phyloP scores from a whole-genome alignment of 2,797 vertebrate species.

The Falco rusticolus region DNA sequence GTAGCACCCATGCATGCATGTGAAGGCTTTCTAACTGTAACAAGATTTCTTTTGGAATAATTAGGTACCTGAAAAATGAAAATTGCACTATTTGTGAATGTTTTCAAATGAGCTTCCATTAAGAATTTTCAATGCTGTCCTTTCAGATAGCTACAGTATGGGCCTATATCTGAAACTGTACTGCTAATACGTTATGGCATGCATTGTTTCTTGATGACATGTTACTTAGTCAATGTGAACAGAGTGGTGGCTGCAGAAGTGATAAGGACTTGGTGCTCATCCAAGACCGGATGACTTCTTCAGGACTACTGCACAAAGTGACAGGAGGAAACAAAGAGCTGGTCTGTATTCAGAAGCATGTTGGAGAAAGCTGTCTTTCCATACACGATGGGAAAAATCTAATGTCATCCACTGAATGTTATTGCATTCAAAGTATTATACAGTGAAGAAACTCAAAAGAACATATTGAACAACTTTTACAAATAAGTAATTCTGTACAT shows the following conservation, averaged over 20 bases:
- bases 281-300: neutral
- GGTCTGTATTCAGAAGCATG: neutral
- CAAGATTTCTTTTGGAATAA: neutral
- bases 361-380: neutral
- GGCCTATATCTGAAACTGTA: neutral
- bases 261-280: neutral
- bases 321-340: neutral
- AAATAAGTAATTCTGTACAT: neutral
- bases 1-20: neutral
- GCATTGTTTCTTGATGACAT: neutral
- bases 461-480: neutral
- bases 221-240: neutral
- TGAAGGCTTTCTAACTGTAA: neutral
- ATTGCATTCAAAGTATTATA: neutral
- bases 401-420: neutral
- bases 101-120: neutral
- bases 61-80: neutral
- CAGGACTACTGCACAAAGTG: neutral
- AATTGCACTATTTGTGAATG: neutral
- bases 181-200: neutral
- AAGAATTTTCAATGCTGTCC: neutral
- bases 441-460: neutral
- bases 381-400: neutral
- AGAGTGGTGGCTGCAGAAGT: neutral
- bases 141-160: neutral